Percentiles rank a stretch among this genome's conserved stretches.
phyloP scores from a whole-genome alignment of 2,797 vertebrate genomes.

The Sebastes baramenuke region DNA sequence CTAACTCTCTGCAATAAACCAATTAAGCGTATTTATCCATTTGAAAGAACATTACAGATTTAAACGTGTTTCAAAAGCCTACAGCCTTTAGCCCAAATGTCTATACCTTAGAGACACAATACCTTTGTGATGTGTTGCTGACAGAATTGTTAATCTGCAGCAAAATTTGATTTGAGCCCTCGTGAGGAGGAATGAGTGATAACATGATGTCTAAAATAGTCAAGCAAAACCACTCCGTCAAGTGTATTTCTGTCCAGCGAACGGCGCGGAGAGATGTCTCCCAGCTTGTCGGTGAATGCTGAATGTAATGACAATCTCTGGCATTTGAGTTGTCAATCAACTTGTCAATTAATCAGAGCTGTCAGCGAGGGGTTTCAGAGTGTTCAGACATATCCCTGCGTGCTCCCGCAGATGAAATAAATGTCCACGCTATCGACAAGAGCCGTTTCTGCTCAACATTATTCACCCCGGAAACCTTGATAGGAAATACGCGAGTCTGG shows the following conservation, averaged over 20 bases:
- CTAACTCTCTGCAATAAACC: background rate
- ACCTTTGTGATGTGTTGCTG: background rate
- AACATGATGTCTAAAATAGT: constrained; percentile 20
- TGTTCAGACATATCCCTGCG: constrained; percentile 25
- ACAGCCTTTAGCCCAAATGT: background rate
- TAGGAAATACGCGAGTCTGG: constrained; percentile 8
- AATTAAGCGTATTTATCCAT: background rate
- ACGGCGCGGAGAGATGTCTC: constrained; percentile 21
- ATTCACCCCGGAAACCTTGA: background rate
- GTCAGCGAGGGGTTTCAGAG: constrained; percentile 24
- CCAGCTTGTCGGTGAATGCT: constrained; percentile 32
- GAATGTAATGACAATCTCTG: constrained; percentile 43
- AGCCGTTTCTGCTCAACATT: constrained; percentile 6
- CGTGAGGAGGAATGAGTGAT: constrained; percentile 13
- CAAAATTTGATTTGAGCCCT: constrained; percentile 23
- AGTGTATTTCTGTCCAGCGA: constrained; percentile 28
- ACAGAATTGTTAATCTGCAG: constrained; percentile 36
- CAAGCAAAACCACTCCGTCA: background rate
- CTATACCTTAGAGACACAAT: background rate
- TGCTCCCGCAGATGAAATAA: constrained; percentile 19
- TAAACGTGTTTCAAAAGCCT: constrained; percentile 16
- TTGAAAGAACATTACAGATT: background rate
- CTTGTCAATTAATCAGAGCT: constrained; percentile 61
- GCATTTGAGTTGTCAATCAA: constrained; percentile 64
- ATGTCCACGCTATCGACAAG: constrained; percentile 6